phyloP scores from a whole-genome alignment of 2,888 invertebrate species.

The Plebejus argus region DNA sequence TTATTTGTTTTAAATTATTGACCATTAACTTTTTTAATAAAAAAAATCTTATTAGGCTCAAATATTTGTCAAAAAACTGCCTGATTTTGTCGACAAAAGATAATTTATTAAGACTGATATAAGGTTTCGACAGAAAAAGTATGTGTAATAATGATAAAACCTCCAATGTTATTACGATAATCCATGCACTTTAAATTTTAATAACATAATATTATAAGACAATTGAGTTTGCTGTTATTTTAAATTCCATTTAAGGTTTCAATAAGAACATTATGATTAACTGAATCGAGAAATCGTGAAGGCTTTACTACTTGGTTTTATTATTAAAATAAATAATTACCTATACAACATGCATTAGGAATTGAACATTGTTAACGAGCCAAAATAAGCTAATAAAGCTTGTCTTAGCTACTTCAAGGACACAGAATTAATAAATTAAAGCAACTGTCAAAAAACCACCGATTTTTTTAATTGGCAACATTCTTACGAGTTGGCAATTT shows the following conservation, averaged over 20 bases:
- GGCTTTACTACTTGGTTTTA: background rate
- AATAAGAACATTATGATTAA: too few relatives aligned
- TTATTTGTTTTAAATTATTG: background rate
- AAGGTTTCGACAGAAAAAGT: background rate
- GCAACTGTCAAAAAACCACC: too few relatives aligned
- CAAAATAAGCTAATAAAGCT: background rate
- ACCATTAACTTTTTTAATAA: background rate
- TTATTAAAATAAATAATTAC: background rate
- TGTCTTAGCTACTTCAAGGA: background rate
- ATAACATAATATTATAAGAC: too few relatives aligned
- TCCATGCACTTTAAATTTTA: too few relatives aligned
- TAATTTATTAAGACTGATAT: conserved; percentile 3
- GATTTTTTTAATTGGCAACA: background rate
- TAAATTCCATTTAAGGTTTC: too few relatives aligned
- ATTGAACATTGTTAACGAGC: background rate
- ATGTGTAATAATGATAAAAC: background rate
- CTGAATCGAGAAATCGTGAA: background rate
- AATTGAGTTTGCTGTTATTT: too few relatives aligned
- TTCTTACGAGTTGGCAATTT: background rate
- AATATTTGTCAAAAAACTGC: background rate
- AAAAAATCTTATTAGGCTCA: conserved; percentile 5
- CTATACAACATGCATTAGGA: background rate
- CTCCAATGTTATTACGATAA: background rate
- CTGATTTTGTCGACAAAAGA: background rate
- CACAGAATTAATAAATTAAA: too few relatives aligned